Evolutionary conservation across 1,140 invertebrate species (phyloP).

Genomic region (Musca domestica): DNA sequence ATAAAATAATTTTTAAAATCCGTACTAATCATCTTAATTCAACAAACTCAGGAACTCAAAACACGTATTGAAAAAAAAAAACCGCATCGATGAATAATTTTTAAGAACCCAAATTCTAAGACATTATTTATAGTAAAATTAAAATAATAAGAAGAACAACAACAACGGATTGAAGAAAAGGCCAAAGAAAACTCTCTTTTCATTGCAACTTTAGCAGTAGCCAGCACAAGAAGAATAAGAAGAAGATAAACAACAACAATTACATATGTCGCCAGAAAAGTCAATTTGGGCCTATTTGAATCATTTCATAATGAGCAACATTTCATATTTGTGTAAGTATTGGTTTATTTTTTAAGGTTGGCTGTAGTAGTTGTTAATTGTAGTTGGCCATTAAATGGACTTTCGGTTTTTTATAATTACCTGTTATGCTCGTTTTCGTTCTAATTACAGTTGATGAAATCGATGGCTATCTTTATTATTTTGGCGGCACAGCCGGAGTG

Average conservation of each 20-base stretch:
- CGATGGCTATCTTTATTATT: conserved; percentile 74
- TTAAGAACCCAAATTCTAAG: too few relatives aligned
- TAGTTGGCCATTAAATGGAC: conserved; percentile 1
- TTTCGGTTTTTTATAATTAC: background rate
- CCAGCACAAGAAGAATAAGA: too few relatives aligned
- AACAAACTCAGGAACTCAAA: too few relatives aligned
- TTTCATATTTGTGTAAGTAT: conserved; percentile 53
- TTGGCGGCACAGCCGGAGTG: conserved; percentile 71
- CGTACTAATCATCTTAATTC: too few relatives aligned
- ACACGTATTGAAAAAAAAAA: too few relatives aligned
- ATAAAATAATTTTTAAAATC: too few relatives aligned
- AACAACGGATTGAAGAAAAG: background rate
- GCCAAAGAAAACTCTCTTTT: too few relatives aligned
- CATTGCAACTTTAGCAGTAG: too few relatives aligned
- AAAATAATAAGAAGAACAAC: background rate
- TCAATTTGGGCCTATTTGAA: conserved; percentile 50
- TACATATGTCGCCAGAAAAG: conserved; percentile 48
- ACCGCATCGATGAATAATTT: too few relatives aligned
- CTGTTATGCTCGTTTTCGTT: conserved; percentile 13
- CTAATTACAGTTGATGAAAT: conserved; percentile 63
- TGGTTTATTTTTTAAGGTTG: background rate
- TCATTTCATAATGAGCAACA: conserved; percentile 52
- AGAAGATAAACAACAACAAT: background rate
- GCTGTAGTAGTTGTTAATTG: background rate
- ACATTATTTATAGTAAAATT: background rate